Evolutionary conservation across 2,797 vertebrate species (phyloP).

Genomic region (Sebastes reedi): DNA sequence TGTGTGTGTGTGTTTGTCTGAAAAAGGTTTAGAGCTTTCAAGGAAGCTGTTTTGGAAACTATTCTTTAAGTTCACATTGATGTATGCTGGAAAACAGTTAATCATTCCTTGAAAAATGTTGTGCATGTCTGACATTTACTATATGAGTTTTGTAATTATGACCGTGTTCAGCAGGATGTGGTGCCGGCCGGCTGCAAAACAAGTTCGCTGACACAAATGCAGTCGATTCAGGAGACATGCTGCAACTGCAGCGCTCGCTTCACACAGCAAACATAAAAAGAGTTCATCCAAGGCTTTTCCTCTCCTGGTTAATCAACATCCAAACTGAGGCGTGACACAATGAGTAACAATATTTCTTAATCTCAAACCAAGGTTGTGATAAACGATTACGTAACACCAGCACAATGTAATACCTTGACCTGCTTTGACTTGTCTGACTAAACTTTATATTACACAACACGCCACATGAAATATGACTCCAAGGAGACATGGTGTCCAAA

Average conservation of each 20-base stretch:
- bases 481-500: background rate
- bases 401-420: background rate
- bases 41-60: background rate
- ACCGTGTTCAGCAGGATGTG: background rate
- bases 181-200: background rate
- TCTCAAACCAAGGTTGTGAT: constrained; percentile 15
- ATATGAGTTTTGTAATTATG: background rate
- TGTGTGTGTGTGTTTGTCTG: background rate
- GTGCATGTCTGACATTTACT: background rate
- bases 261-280: background rate
- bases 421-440: constrained; percentile 47
- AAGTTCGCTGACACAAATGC: constrained; percentile 3
- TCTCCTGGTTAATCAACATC: constrained; percentile 3
- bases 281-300: constrained; percentile 6
- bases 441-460: background rate
- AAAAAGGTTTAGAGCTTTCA: background rate
- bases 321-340: constrained; percentile 22
- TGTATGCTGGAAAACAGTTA: background rate
- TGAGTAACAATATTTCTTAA: constrained; percentile 22
- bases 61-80: background rate
- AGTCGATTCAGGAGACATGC: constrained; percentile 1
- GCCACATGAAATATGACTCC: background rate
- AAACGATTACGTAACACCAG: constrained; percentile 7
- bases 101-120: background rate
- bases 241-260: constrained; percentile 17